phyloP scores from a whole-genome alignment of 1,140 invertebrate species.

The Aricia agestis region DNA sequence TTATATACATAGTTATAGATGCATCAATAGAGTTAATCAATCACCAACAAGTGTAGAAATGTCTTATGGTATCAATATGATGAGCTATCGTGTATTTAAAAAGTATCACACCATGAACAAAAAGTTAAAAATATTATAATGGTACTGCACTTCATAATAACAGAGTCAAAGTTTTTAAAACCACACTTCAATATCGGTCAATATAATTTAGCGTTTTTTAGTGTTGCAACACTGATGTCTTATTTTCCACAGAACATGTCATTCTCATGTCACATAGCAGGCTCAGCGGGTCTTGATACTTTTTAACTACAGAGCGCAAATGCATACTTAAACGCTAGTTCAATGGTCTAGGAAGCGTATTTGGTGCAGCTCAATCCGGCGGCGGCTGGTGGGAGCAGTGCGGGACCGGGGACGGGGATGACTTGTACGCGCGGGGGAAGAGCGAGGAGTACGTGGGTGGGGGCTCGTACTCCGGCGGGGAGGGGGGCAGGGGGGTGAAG shows the following conservation, averaged over 20 bases:
- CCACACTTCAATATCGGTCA: too few species aligned
- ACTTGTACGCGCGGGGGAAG: slow-evolving; percentile 65
- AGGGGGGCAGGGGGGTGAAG: slow-evolving; percentile 43
- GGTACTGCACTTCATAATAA: too few species aligned
- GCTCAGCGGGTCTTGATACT: neutral
- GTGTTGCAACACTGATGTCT: neutral
- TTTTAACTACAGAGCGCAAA: neutral
- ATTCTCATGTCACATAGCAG: neutral
- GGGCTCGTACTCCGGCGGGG: slow-evolving; percentile 61
- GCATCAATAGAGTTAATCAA: neutral
- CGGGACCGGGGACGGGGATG: slow-evolving; percentile 55
- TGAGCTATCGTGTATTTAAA: neutral
- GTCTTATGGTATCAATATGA: neutral
- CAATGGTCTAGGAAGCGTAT: slow-evolving; percentile 20
- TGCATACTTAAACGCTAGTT: slow-evolving; percentile 6
- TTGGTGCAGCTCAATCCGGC: slow-evolving; percentile 28
- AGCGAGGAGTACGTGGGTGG: slow-evolving; percentile 65
- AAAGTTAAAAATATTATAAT: neutral
- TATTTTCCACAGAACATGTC: too few species aligned
- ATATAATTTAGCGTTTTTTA: neutral
- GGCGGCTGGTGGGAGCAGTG: slow-evolving; percentile 66
- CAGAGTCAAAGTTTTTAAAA: too few species aligned
- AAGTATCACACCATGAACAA: neutral
- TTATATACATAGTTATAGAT: neutral
- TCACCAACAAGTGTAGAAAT: neutral